Evolutionary conservation across 2,888 invertebrate species (phyloP), one percentile per base, ranked within the genome.

Genomic region (Tipula vernalis): DNA sequence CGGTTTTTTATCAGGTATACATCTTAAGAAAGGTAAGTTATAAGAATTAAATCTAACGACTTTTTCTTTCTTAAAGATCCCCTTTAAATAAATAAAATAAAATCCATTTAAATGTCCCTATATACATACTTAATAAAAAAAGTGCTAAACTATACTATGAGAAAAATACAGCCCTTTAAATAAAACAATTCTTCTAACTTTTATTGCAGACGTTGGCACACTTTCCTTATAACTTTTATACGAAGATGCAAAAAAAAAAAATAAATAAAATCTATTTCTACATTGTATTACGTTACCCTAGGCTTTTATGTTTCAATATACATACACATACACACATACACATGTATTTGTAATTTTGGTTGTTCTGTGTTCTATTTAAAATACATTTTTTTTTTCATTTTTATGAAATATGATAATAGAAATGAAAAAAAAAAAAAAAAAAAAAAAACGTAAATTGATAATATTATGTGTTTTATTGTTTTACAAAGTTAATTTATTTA

Each of bases 361-460:
- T 71, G 71, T 15, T 57, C n/a, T 57, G 51, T 57, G 51, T 28
- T 71, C 71, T 71, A 71, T 71, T 71, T 71, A 71, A 71, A 71
- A 71, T 10, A 28, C 18, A 71, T 28, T 57, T 15, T 57, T 57
- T 57, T 51, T 57, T 57, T 6, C 71, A 71, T 6, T 71, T 71
- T 71, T 71, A 71, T 71, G 71, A 71, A 71, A 71, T 71, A 71
- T 71, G 71, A 71, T 71, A 71, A 71, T 71, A 71, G 71, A 28
- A 71, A 71, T 71, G 71, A 28, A 71, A 71, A 51, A 51, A n/a
- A n/a, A n/a, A n/a, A n/a, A 71, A 71, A 71, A 71, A n/a, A n/a
- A n/a, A n/a, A n/a, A 71, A 71, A 71, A 71, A 71, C 71, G 71
- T 71, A 71, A 71, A 71, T 71, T 71, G 71, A 71, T 71, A 71